phyloP scores from a whole-genome alignment of 2,888 invertebrate genomes.

The Drosophila cognata region DNA sequence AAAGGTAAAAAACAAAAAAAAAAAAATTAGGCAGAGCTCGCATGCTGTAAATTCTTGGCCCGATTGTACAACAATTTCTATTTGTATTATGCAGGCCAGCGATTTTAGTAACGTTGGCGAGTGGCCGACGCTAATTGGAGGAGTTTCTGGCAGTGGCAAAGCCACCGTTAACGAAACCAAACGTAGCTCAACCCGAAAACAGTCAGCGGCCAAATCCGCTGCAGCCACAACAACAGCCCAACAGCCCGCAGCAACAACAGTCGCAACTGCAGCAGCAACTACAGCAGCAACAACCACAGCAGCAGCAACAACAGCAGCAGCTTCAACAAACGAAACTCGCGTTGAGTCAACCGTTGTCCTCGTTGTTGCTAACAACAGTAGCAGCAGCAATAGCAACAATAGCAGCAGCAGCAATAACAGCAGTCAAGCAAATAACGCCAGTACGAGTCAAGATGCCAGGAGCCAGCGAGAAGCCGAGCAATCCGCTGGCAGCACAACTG shows the following conservation, averaged over 20 bases:
- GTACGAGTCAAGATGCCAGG: constrained; percentile 74
- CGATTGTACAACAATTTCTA: background rate
- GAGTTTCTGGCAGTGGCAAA: constrained; percentile 86
- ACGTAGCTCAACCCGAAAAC: constrained; percentile 78
- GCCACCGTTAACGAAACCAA: constrained; percentile 85
- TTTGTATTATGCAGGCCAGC: constrained; percentile 87
- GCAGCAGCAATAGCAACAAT: constrained; percentile 40
- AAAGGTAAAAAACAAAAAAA: constrained; percentile 86
- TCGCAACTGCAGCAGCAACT: constrained; percentile 14
- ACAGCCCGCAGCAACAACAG: constrained; percentile 25
- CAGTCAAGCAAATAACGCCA: constrained; percentile 53
- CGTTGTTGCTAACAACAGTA: constrained; percentile 21
- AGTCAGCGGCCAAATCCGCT: constrained; percentile 56
- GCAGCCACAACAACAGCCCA: constrained; percentile 24
- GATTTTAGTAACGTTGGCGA: constrained; percentile 95
- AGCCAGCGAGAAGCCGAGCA: constrained; percentile 68
- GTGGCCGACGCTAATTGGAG: constrained; percentile 93
- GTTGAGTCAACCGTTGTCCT: constrained; percentile 47
- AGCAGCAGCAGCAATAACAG: constrained; percentile 42
- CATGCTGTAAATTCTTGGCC: background rate
- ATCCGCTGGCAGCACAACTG: constrained; percentile 56
- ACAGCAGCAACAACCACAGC: constrained; percentile 35
- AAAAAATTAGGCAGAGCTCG: background rate
- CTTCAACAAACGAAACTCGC: constrained; percentile 49
- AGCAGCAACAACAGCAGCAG: constrained; percentile 21